Percentiles rank a stretch among this genome's conserved stretches.
These are phyloP conservation scores for Microtus pennsylvanicus DNA, from an alignment of 2,113 vertebrate species.

Conservation along the genomic window DNA sequence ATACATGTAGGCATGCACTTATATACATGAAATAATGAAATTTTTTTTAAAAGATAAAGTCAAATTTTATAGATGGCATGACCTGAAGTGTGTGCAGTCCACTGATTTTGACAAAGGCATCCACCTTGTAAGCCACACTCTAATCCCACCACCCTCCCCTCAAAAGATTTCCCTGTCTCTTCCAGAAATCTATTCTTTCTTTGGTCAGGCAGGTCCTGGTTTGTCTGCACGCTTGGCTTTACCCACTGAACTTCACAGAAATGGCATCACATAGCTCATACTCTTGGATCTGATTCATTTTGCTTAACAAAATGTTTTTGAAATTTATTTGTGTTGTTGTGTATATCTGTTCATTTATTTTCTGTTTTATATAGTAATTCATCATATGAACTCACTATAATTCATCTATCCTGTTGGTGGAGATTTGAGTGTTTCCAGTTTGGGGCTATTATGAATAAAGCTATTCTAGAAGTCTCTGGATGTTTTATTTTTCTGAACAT, in stretches of 20 bases:
- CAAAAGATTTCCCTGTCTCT: not conserved
- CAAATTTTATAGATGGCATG: not conserved
- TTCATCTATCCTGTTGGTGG: not conserved
- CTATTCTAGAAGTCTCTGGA: conserved; percentile 1
- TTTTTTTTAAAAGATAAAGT: not conserved
- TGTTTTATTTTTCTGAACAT: not conserved
- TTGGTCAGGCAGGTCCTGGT: not conserved
- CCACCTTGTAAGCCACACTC: not conserved
- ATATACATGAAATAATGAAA: not conserved
- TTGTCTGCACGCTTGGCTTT: not conserved
- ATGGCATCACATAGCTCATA: not conserved
- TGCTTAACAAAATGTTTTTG: not conserved
- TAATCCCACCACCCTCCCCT: not conserved
- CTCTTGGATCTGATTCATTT: not conserved
- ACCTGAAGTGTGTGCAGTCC: not conserved
- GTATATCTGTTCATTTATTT: not conserved
- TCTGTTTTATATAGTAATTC: not conserved
- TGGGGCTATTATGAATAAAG: conserved; percentile 54
- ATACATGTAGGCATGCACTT: not conserved
- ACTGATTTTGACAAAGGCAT: not conserved
- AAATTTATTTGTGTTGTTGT: not conserved
- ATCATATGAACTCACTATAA: not conserved
- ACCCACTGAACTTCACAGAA: not conserved
- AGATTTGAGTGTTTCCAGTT: not conserved
- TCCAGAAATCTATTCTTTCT: not conserved